phyloP scores from a whole-genome alignment of 2,888 invertebrate species.

The Volucella inflata region DNA sequence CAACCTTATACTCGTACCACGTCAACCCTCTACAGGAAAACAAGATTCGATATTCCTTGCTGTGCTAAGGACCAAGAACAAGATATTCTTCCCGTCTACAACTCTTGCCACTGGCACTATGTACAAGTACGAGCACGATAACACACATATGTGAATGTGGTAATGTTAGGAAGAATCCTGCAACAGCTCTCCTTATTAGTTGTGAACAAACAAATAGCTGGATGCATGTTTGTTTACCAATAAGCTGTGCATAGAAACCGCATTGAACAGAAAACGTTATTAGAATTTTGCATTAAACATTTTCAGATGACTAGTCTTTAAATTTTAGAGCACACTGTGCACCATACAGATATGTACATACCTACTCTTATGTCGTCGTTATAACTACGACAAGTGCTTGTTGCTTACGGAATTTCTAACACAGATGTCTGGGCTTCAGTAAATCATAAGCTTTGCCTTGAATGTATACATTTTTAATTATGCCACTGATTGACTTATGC shows the following conservation, averaged over 20 bases:
- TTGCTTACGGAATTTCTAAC: too few relatives aligned
- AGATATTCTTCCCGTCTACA: conserved; percentile 59
- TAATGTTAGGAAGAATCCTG: conserved; percentile 50
- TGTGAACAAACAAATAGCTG: conserved; percentile 59
- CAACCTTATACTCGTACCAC: not conserved
- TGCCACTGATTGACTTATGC: too few relatives aligned
- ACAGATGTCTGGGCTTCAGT: too few relatives aligned
- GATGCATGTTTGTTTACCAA: conserved; percentile 72
- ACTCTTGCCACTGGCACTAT: conserved; percentile 56
- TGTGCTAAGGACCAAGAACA: conserved; percentile 1
- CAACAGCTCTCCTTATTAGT: conserved; percentile 72
- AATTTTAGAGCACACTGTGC: conserved; percentile 9
- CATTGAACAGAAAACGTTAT: conserved; percentile 53
- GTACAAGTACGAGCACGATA: not conserved
- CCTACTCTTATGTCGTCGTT: too few relatives aligned
- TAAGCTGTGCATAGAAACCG: conserved; percentile 53
- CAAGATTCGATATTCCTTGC: conserved; percentile 27
- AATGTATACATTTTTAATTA: too few relatives aligned
- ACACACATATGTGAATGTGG: too few relatives aligned
- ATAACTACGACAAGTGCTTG: too few relatives aligned
- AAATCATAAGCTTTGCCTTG: too few relatives aligned
- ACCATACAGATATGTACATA: too few relatives aligned
- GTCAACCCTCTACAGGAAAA: conserved; percentile 3
- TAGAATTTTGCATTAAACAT: conserved; percentile 70
- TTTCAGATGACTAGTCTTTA: conserved; percentile 46